phyloP scores from a whole-genome alignment of 2,888 invertebrate genomes.

The Nomada flava region DNA sequence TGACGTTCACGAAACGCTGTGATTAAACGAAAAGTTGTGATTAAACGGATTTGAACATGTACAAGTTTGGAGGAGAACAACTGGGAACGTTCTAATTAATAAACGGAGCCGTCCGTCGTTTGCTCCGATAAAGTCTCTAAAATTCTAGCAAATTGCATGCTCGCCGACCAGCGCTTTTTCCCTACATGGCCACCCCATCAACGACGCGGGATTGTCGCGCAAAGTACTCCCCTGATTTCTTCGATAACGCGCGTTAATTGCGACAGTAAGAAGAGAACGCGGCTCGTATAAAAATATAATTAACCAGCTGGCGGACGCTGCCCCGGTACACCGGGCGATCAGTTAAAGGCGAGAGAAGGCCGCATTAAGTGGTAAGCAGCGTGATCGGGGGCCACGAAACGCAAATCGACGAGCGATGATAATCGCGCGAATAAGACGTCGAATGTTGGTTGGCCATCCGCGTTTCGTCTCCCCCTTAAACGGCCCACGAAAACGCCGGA shows the following conservation, averaged over 20 bases:
- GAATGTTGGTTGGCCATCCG: constrained; percentile 63
- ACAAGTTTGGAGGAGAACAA: no score
- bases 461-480: constrained; percentile 55
- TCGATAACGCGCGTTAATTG: constrained; percentile 27
- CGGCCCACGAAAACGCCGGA: constrained; percentile 34
- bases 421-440: constrained; percentile 79
- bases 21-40: not conserved
- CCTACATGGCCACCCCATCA: no score
- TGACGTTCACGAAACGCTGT: not conserved
- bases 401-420: constrained; percentile 71
- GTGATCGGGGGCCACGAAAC: constrained; percentile 49
- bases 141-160: no score
- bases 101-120: no score
- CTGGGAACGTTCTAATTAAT: no score
- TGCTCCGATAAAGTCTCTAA: no score
- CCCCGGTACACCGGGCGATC: constrained; percentile 15
- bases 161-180: no score
- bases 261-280: not conserved
- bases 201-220: no score
- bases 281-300: constrained; percentile 41
- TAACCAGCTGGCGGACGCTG: constrained; percentile 36
- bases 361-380: constrained; percentile 42
- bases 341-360: constrained; percentile 35
- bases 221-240: no score
- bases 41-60: not conserved